Percentiles rank a stretch among this genome's conserved stretches.
phyloP scores from a whole-genome alignment of 92 coral and sea anemone genomes.

The Epizoanthus ramosus region DNA sequence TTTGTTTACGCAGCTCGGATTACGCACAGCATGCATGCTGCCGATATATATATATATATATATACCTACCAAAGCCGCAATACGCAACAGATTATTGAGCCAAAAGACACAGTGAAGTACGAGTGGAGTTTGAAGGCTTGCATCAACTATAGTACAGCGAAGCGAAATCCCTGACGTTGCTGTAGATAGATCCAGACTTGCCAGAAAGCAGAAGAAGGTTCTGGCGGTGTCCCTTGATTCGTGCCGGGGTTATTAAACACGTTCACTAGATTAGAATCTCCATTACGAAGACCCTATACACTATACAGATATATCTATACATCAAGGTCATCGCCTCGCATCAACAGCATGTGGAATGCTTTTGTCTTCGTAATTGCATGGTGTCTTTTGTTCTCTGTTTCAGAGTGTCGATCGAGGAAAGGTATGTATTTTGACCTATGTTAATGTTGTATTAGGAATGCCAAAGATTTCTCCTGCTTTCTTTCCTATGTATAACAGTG shows the following conservation, averaged over 20 bases:
- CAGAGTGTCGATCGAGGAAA: conserved; percentile 21
- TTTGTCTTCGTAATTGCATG: neutral
- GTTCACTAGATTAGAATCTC: neutral
- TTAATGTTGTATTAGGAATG: no score
- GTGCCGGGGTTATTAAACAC: neutral
- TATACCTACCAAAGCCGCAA: neutral
- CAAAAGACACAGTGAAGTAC: neutral
- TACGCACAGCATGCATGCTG: conserved; percentile 16
- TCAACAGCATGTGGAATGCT: neutral
- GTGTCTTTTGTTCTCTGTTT: conserved; percentile 4
- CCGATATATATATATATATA: neutral
- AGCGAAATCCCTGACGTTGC: no score
- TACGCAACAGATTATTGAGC: conserved; percentile 3
- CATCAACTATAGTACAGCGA: no score
- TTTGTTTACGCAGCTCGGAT: conserved; percentile 41
- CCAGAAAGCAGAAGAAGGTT: neutral
- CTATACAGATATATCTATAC: no score
- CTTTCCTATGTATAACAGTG: neutral
- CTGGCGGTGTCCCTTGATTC: no score
- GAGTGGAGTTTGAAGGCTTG: neutral
- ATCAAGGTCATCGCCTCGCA: no score
- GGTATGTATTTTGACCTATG: conserved; percentile 2
- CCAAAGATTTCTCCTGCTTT: neutral
- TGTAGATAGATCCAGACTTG: no score
- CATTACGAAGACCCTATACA: no score